phyloP scores from a whole-genome alignment of 2,888 invertebrate genomes.

The Periphyllus acericola region DNA sequence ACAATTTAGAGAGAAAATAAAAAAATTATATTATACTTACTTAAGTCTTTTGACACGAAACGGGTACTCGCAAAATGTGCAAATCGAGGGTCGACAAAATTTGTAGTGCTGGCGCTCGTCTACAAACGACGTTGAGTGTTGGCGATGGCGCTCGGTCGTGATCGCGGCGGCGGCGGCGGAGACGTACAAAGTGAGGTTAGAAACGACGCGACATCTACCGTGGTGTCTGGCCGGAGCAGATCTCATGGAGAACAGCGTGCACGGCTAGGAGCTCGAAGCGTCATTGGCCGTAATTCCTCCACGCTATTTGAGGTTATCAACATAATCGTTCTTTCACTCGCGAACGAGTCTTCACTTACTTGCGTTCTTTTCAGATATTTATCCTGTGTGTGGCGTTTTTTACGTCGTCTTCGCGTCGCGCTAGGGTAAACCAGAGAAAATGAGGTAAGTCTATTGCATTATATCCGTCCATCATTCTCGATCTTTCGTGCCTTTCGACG shows the following conservation, averaged over 20 bases:
- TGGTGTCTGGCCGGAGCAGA: not conserved
- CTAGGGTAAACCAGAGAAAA: constrained; percentile 5
- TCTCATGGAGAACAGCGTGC: constrained; percentile 28
- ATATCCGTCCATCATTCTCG: no score
- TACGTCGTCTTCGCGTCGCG: not conserved
- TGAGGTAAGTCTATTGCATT: constrained; percentile 41
- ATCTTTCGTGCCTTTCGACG: not conserved
- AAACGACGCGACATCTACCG: not conserved
- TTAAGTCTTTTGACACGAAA: constrained; percentile 63
- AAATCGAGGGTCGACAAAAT: not conserved
- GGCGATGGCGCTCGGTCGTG: not conserved
- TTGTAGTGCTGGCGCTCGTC: not conserved
- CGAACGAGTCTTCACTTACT: not conserved
- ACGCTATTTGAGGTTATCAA: constrained; percentile 55
- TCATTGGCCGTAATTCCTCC: constrained; percentile 6
- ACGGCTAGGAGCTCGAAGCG: not conserved
- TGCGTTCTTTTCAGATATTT: not conserved
- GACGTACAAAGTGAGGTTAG: constrained; percentile 34
- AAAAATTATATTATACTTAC: constrained; percentile 42
- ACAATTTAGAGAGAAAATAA: not conserved
- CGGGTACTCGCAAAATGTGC: constrained; percentile 36
- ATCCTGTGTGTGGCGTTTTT: constrained; percentile 11
- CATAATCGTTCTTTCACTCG: constrained; percentile 14
- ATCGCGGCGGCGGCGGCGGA: not conserved
- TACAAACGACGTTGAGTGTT: constrained; percentile 6